These are phyloP conservation scores for Sitodiplosis mosellana DNA, from an alignment of 1,140 invertebrate species.

Conservation along the genomic window DNA sequence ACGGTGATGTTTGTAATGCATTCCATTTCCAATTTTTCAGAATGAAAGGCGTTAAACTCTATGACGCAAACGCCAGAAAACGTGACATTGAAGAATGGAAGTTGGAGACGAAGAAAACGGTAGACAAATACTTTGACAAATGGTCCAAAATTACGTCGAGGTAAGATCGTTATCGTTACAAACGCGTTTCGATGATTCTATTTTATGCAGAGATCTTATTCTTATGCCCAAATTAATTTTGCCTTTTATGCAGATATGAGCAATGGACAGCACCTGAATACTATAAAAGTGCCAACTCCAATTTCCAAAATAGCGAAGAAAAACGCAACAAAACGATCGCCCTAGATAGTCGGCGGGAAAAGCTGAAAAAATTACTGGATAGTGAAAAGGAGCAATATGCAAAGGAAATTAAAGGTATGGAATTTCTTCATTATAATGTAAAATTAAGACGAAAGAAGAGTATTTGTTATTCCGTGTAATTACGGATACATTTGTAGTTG, in stretches of 20 bases:
- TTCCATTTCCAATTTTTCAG: background rate
- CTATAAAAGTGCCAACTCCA: slow-evolving; percentile 26
- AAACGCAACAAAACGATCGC: slow-evolving; percentile 25
- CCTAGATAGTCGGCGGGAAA: slow-evolving; percentile 25
- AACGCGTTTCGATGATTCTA: background rate
- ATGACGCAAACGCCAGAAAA: slow-evolving; percentile 16
- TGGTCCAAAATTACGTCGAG: slow-evolving; percentile 22
- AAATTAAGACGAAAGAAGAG: no score
- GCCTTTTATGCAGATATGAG: slow-evolving; percentile 10
- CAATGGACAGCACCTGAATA: slow-evolving; percentile 31
- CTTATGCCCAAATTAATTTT: background rate
- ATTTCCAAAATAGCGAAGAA: slow-evolving; percentile 17
- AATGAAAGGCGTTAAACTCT: slow-evolving; percentile 11
- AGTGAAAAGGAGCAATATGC: slow-evolving; percentile 26
- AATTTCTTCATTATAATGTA: no score
- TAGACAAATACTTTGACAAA: slow-evolving; percentile 20
- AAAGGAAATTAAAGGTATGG: background rate
- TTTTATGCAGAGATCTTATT: background rate
- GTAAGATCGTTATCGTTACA: slow-evolving; percentile 1
- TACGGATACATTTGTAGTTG: no score
- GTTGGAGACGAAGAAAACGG: slow-evolving; percentile 15
- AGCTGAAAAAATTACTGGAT: slow-evolving; percentile 29
- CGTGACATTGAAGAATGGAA: slow-evolving; percentile 16
- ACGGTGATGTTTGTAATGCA: no score
- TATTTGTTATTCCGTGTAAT: no score